Evolutionary conservation across 1,140 invertebrate genomes (phyloP).

Genomic region (Hypsibius dujardini): DNA sequence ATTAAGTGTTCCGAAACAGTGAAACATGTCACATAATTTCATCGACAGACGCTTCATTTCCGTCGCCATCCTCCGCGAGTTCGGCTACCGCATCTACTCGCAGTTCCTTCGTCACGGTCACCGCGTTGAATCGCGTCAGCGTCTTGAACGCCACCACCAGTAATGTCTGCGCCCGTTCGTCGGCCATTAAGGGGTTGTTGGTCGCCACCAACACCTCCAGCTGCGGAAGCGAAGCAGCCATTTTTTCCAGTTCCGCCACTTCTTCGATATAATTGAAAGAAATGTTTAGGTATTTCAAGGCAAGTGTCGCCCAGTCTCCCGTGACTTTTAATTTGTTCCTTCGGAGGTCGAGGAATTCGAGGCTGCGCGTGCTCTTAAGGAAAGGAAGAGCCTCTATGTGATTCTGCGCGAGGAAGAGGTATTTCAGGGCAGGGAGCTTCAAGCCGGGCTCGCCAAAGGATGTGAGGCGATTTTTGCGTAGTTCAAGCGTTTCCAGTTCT

Average conservation of each 20-base stretch:
- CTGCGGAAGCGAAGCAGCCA: not conserved
- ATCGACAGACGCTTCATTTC: too few species aligned
- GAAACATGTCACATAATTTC: too few species aligned
- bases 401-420: not conserved
- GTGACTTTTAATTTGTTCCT: not conserved
- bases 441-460: not conserved
- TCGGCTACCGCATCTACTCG: not conserved
- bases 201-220: not conserved
- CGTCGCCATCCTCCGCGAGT: not conserved
- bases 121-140: not conserved
- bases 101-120: not conserved
- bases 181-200: not conserved
- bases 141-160: not conserved
- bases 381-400: not conserved
- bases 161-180: not conserved
- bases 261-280: not conserved
- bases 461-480: not conserved
- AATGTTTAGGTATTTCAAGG: not conserved
- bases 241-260: not conserved
- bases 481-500: slow-evolving; percentile 1
- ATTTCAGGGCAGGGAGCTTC: not conserved
- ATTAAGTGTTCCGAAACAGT: too few species aligned
- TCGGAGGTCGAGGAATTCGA: slow-evolving; percentile 6
- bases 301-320: not conserved
- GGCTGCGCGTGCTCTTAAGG: not conserved